These are phyloP conservation scores for Atrina japonica DNA, from an alignment of 2,888 invertebrate species.

Conservation along the genomic window DNA sequence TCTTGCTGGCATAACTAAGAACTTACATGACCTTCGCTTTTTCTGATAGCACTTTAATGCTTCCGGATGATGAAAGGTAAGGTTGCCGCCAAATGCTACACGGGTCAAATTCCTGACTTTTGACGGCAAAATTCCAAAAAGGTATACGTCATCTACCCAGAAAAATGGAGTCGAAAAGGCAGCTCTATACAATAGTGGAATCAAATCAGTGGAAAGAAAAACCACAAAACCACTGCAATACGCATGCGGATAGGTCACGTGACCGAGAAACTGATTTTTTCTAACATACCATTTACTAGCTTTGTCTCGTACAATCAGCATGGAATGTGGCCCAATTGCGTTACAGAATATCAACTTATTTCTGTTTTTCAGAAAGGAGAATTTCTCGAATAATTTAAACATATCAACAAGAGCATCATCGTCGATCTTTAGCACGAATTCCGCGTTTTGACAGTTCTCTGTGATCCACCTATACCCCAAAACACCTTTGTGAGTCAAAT, in stretches of 20 bases:
- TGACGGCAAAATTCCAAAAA: slow-evolving; percentile 62
- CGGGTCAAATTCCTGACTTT: slow-evolving; percentile 10
- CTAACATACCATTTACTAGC: slow-evolving; percentile 46
- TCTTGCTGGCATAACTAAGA: slow-evolving; percentile 23
- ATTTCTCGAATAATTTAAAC: slow-evolving; percentile 40
- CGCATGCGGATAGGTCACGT: slow-evolving; percentile 50
- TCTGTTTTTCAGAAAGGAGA: slow-evolving; percentile 12
- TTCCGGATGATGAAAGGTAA: slow-evolving; percentile 25
- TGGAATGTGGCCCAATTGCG: slow-evolving; percentile 22
- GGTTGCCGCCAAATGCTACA: slow-evolving; percentile 4
- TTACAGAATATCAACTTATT: slow-evolving; percentile 43
- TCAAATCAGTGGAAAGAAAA: slow-evolving; percentile 52
- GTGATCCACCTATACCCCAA: slow-evolving; percentile 50
- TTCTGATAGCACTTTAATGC: slow-evolving; percentile 27
- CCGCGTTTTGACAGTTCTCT: slow-evolving; percentile 46
- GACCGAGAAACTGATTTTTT: slow-evolving; percentile 30
- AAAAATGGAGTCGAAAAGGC: slow-evolving; percentile 54
- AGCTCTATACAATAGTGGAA: slow-evolving; percentile 54
- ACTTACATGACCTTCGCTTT: slow-evolving; percentile 12
- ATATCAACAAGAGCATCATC: slow-evolving; percentile 52
- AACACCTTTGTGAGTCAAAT: slow-evolving; percentile 53
- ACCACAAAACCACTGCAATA: slow-evolving; percentile 68
- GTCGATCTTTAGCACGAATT: slow-evolving; percentile 49
- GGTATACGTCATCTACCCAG: slow-evolving; percentile 71
- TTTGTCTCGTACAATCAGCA: slow-evolving; percentile 33